Conservation (phyloP, 30 jellyfish, hydroid and myxozoan species). For the Hydractinia echinata region DNA sequence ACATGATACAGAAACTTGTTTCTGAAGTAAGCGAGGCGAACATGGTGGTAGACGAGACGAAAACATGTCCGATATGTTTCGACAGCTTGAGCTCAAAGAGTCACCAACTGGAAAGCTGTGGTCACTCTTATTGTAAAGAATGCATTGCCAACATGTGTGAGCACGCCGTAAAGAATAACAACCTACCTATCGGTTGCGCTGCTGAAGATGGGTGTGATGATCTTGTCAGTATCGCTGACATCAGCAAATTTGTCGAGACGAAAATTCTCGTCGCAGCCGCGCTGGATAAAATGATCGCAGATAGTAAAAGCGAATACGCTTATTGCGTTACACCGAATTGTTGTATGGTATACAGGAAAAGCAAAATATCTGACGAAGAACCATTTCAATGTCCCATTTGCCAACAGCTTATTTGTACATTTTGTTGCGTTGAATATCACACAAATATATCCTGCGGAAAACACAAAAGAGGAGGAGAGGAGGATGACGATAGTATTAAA, state of each 20-base stretch:
- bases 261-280: slow-evolving; percentile 5
- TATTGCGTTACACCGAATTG: slow-evolving; percentile 54
- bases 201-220: slow-evolving; percentile 14
- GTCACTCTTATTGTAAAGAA: slow-evolving; percentile 14
- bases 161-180: slow-evolving; percentile 13
- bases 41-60: background rate
- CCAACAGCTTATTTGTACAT: slow-evolving; percentile 23
- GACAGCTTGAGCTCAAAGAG: slow-evolving; percentile 2
- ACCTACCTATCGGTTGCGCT: slow-evolving; percentile 22
- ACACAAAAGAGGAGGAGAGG: background rate
- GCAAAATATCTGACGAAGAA: slow-evolving; percentile 16
- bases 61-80: slow-evolving; percentile 13
- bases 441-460: slow-evolving; percentile 13
- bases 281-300: slow-evolving; percentile 20
- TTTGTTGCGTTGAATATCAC: slow-evolving; percentile 33
- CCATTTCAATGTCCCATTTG: slow-evolving; percentile 39
- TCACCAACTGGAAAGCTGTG: slow-evolving; percentile 14
- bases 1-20: background rate
- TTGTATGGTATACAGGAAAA: slow-evolving; percentile 29
- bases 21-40: background rate
- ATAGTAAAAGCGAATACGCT: slow-evolving; percentile 17
- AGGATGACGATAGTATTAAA: slow-evolving; percentile 21
- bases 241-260: background rate
- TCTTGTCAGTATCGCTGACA: background rate
- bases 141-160: slow-evolving; percentile 10